Percentiles rank a stretch among this genome's conserved stretches.
These are phyloP conservation scores for Vombatus ursinus DNA, from an alignment of 2,113 vertebrate species.

Conservation along the genomic window DNA sequence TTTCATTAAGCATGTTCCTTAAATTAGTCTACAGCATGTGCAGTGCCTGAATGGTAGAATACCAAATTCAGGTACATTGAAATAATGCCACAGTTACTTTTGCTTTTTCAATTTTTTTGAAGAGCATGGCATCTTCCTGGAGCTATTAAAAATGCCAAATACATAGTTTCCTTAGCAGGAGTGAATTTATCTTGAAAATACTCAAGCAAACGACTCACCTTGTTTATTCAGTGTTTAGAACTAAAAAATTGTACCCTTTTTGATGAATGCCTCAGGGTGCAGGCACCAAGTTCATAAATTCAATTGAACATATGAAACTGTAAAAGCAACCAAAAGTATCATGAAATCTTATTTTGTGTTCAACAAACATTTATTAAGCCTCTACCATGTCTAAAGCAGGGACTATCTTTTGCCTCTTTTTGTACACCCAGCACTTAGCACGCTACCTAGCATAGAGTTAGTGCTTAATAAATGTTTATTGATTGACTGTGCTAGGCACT, in stretches of 20 bases:
- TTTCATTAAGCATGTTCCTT: slow-evolving; percentile 48
- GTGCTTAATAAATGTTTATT: background rate
- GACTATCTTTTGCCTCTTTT: background rate
- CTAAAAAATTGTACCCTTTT: slow-evolving; percentile 24
- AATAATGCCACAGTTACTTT: slow-evolving; percentile 43
- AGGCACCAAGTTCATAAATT: slow-evolving; percentile 29
- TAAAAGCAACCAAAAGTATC: background rate
- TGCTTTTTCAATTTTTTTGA: slow-evolving; percentile 54
- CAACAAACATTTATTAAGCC: background rate
- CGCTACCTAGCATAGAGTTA: background rate
- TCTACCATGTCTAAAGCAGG: background rate
- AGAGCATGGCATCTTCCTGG: slow-evolving; percentile 42
- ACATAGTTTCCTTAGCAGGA: slow-evolving; percentile 53
- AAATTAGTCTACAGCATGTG: slow-evolving; percentile 59
- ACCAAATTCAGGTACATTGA: slow-evolving; percentile 62
- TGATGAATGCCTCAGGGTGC: slow-evolving; percentile 1
- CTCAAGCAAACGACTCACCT: background rate
- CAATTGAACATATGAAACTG: slow-evolving; percentile 14
- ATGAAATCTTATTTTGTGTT: slow-evolving; percentile 19
- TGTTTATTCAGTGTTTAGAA: slow-evolving; percentile 21
- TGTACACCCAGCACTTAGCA: background rate
- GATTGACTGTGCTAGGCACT: background rate
- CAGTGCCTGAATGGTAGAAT: slow-evolving; percentile 57
- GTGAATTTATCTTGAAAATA: slow-evolving; percentile 53
- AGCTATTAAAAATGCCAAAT: slow-evolving; percentile 48